Conservation (phyloP, 2,113 vertebrate species). For the Phylloscopus whistleri region DNA sequence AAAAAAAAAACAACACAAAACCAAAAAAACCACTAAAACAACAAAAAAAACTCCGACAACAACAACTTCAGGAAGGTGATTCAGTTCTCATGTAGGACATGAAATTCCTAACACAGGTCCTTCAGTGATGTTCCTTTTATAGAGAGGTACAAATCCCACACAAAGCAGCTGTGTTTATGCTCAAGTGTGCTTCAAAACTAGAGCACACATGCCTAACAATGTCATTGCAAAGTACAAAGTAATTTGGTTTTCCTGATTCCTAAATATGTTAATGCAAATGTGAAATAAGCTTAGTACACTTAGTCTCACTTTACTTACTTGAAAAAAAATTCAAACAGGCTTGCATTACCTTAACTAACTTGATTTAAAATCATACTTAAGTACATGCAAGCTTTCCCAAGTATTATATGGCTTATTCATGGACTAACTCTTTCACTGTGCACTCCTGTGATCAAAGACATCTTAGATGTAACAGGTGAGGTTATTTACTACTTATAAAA, state of each 20-base stretch:
- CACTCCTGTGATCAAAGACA: neutral
- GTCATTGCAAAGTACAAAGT: neutral
- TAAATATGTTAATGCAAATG: neutral
- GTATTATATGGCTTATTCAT: neutral
- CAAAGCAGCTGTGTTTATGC: neutral
- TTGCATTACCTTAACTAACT: neutral
- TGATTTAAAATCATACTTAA: neutral
- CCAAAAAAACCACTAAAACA: no score
- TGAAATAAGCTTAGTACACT: neutral
- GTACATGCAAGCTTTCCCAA: slow-evolving; percentile 10
- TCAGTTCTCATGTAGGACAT: neutral
- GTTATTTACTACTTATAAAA: slow-evolving; percentile 5
- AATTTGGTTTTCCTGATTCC: neutral
- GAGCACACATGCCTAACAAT: neutral
- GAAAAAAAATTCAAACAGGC: neutral
- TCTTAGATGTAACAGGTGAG: neutral
- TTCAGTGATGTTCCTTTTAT: neutral
- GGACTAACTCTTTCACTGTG: neutral
- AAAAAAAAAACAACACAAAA: no score
- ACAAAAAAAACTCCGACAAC: neutral
- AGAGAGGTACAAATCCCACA: neutral
- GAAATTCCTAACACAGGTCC: neutral
- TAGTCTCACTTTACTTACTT: neutral
- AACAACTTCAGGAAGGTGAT: neutral
- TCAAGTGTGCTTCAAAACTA: neutral